phyloP scores from a whole-genome alignment of 2,888 invertebrate species.

The Caenorhabditis angaria region DNA sequence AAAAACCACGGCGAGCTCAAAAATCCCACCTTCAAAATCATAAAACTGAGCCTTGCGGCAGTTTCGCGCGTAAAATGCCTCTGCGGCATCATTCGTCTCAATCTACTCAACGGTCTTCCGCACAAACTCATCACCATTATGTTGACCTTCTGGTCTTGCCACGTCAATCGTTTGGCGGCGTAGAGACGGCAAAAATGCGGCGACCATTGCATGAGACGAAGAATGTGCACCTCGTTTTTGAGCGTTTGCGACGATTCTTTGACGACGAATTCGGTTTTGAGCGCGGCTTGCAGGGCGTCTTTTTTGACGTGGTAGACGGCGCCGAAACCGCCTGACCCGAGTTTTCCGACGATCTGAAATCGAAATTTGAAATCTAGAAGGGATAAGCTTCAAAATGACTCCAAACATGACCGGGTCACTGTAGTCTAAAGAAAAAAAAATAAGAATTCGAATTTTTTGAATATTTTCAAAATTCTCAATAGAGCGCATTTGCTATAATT shows the following conservation, averaged over 20 bases:
- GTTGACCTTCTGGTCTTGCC: slow-evolving; percentile 37
- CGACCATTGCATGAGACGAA: slow-evolving; percentile 56
- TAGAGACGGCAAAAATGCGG: slow-evolving; percentile 51
- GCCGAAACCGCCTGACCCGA: slow-evolving; percentile 65
- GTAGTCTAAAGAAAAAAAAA: neutral
- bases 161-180: slow-evolving; percentile 32
- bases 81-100: slow-evolving; percentile 55
- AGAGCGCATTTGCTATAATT: too few relatives aligned
- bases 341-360: slow-evolving; percentile 41
- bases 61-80: slow-evolving; percentile 57
- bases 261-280: slow-evolving; percentile 57
- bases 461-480: too few relatives aligned
- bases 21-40: slow-evolving; percentile 31
- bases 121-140: slow-evolving; percentile 62
- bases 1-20: neutral
- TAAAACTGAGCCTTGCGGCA: slow-evolving; percentile 55
- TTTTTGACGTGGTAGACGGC: slow-evolving; percentile 55
- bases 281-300: slow-evolving; percentile 41
- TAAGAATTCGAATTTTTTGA: neutral
- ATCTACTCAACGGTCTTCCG: slow-evolving; percentile 37
- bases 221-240: slow-evolving; percentile 47
- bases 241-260: slow-evolving; percentile 40
- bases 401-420: too few relatives aligned
- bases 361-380: too few relatives aligned
- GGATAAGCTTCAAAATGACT: too few relatives aligned